phyloP scores from a whole-genome alignment of 2,797 vertebrate genomes.

The Chelonia mydas region DNA sequence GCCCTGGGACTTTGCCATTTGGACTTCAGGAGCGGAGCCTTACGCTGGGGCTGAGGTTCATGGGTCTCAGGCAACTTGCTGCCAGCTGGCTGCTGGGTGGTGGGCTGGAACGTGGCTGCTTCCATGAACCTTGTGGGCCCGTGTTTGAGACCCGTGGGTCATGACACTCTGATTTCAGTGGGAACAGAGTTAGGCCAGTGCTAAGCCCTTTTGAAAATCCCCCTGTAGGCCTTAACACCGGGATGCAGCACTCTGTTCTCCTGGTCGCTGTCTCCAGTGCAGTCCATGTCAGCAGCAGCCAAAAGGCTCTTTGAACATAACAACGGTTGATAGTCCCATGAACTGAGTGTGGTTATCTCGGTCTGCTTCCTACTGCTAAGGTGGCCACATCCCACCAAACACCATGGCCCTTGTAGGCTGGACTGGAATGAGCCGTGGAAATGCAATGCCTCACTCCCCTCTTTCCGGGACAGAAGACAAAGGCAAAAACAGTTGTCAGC shows the following conservation, averaged over 20 bases:
- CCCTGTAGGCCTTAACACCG: background rate
- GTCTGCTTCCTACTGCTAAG: background rate
- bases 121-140: too few relatives aligned
- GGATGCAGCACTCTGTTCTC: background rate
- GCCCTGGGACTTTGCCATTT: too few relatives aligned
- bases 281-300: background rate
- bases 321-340: background rate
- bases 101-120: too few relatives aligned
- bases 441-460: background rate
- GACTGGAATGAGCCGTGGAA: background rate
- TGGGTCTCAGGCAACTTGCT: too few relatives aligned
- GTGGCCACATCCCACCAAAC: background rate
- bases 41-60: too few relatives aligned
- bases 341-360: background rate
- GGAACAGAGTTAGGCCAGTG: background rate
- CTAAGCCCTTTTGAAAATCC: background rate
- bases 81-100: too few relatives aligned
- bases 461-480: background rate
- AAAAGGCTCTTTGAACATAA: background rate
- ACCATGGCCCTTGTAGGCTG: background rate
- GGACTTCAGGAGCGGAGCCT: too few relatives aligned
- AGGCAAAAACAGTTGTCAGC: background rate
- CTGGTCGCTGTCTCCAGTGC: fast-evolving
- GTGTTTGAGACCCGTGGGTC: too few relatives aligned
- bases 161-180: background rate